Base-by-base conservation (phyloP, 2,113 vertebrate species). In the Sminthopsis crassicaudata region DNA sequence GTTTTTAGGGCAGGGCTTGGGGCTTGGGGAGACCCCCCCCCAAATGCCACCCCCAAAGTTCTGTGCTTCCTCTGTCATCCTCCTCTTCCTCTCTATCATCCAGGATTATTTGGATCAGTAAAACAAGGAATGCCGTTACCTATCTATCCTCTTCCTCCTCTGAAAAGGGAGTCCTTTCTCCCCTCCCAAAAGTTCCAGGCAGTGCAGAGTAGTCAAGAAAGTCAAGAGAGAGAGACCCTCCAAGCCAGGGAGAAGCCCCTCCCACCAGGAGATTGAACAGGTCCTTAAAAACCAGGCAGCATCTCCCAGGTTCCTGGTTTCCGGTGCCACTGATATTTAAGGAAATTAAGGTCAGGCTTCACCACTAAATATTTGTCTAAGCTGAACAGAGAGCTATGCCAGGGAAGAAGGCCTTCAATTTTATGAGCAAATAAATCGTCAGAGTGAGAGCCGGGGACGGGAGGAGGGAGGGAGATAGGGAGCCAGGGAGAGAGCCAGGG, bases 331-430 rank as follows among this genome's bases (percentile, higher is more conserved):
- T 97, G 94, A 95, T 98, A 97, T 98, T 98, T 98, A 98, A 98
- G 97, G 93, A 98, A 98, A 98, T 98, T 98, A 98, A 97, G 96
- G 97, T 96, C 94, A 98, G 93, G 76, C 76, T 93, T 96, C 96
- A 91, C 96, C 94, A 93, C 96, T 98, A 97, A 98, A 97, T 98
- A 98, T 98, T 98, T 98, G 97, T 94, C 97, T 97, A 95, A 30
- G 36, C 90, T 54, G 93, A 97, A 95, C 46, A 94, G 98, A 98
- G 97, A 97, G 93, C 91, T 91, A 95, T 97, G 90, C 97, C 97
- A 97, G 93, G 67, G 94, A 96, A 96, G 98, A 97, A 1, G 94
- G 98, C 94, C 97, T 98, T 97, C 97, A 97, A 98, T 98, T 98
- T 98, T 96, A 98, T 96, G 89, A 97, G 95, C 97, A 98, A 98